A percentile compares a stretch with the other conserved stretches of the same genome.
Conservation (phyloP, 2,113 vertebrate genomes). For the Dipodomys ordii region DNA sequence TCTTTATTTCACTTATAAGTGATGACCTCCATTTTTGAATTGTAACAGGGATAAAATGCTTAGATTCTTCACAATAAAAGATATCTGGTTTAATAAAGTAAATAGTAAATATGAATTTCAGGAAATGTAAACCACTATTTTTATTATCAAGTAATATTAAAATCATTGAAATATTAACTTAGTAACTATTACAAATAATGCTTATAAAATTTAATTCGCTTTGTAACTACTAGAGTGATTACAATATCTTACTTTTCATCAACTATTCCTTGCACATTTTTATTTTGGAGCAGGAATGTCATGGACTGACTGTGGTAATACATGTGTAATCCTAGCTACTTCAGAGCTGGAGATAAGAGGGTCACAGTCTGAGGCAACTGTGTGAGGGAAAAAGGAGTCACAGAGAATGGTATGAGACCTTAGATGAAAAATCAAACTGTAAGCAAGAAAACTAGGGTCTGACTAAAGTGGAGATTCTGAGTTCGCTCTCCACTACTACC, state of each 20-base stretch:
- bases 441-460: too few species aligned
- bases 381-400: too few species aligned
- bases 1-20: constrained; percentile 42
- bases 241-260: constrained; percentile 29
- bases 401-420: too few species aligned
- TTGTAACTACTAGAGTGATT: neutral
- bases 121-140: neutral
- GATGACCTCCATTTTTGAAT: constrained; percentile 36
- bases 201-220: constrained; percentile 11
- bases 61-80: constrained; percentile 35
- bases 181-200: neutral
- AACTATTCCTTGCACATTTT: constrained; percentile 2
- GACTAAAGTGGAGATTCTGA: too few species aligned
- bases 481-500: too few species aligned
- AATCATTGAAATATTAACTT: neutral
- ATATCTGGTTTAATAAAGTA: neutral
- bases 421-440: too few species aligned
- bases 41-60: constrained; percentile 7
- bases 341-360: too few species aligned
- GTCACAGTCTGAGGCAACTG: too few species aligned
- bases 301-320: too few species aligned
- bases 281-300: neutral
- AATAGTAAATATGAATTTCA: neutral
- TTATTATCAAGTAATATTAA: neutral
- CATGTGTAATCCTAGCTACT: too few species aligned